A percentile compares a stretch with the other conserved stretches of the same genome.
These are phyloP conservation scores for Brachionus asplanchnoidis DNA, from an alignment of 1,140 invertebrate species.

Conservation along the genomic window DNA sequence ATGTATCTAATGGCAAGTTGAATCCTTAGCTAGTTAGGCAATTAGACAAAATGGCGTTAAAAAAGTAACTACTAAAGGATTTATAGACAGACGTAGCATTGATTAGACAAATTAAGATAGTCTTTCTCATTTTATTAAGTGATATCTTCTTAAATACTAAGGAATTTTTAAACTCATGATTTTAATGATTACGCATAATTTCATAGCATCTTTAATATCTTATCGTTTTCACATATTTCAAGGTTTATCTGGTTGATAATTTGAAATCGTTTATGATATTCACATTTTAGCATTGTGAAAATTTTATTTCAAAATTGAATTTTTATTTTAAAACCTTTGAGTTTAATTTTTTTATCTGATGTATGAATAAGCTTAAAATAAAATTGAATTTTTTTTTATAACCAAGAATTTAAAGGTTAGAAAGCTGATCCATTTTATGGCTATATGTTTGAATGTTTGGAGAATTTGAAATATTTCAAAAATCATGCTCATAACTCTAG, in stretches of 20 bases:
- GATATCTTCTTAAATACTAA: not conserved
- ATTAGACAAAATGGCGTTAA: not conserved
- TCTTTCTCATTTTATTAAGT: not conserved
- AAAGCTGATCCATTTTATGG: not conserved
- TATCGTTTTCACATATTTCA: not conserved
- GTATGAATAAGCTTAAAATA: no score
- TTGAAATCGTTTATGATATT: not conserved
- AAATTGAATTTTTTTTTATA: not conserved
- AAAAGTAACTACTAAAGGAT: not conserved
- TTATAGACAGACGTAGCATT: not conserved
- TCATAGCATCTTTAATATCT: not conserved
- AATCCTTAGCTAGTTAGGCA: not conserved
- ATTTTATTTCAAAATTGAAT: not conserved
- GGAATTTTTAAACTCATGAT: not conserved
- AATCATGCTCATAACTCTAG: not conserved
- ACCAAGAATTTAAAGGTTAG: not conserved
- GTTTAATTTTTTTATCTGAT: no score
- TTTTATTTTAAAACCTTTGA: not conserved
- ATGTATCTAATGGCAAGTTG: conserved; percentile 15
- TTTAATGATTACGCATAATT: not conserved
- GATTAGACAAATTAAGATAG: not conserved
- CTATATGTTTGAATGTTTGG: not conserved
- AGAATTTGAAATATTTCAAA: not conserved
- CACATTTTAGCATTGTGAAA: not conserved
- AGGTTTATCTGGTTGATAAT: not conserved